A percentile compares a stretch with the other conserved stretches of the same genome.
These are phyloP conservation scores for Eilema sororculum DNA, from an alignment of 2,888 invertebrate species.

Conservation along the genomic window DNA sequence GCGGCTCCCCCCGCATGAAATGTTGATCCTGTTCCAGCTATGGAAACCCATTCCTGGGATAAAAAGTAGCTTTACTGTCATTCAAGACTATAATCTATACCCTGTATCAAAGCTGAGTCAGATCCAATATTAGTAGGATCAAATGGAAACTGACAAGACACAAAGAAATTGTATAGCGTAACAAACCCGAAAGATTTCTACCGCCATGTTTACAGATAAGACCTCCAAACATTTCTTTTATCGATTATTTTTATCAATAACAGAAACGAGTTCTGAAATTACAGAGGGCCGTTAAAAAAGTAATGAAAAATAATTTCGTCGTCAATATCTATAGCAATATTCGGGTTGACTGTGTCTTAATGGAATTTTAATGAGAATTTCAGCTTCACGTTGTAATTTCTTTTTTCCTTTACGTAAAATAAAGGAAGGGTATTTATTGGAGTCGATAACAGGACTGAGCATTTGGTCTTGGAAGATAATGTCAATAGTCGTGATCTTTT, in stretches of 20 bases:
- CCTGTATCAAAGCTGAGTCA: too few relatives aligned
- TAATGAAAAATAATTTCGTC: constrained; percentile 63
- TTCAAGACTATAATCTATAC: too few relatives aligned
- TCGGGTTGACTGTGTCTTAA: constrained; percentile 66
- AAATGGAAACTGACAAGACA: too few relatives aligned
- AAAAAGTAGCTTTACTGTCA: too few relatives aligned
- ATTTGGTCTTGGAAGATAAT: constrained; percentile 62
- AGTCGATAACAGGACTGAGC: constrained; percentile 65
- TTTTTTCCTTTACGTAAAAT: constrained; percentile 63
- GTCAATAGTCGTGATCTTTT: constrained; percentile 61
- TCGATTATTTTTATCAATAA: constrained; percentile 12
- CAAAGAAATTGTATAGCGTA: neutral
- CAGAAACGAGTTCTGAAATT: constrained; percentile 27
- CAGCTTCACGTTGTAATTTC: constrained; percentile 70
- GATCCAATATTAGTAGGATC: too few relatives aligned
- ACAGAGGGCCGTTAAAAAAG: constrained; percentile 38
- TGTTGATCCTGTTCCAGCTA: too few relatives aligned
- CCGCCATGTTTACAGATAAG: neutral
- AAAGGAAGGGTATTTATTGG: constrained; percentile 72
- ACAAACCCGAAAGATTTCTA: neutral
- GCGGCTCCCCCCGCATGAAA: too few relatives aligned
- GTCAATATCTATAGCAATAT: constrained; percentile 68
- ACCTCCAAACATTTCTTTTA: constrained; percentile 3
- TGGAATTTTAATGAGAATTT: constrained; percentile 83
- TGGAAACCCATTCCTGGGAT: too few relatives aligned